phyloP scores from a whole-genome alignment of 2,113 vertebrate genomes.

The Poeciliopsis retropinna region DNA sequence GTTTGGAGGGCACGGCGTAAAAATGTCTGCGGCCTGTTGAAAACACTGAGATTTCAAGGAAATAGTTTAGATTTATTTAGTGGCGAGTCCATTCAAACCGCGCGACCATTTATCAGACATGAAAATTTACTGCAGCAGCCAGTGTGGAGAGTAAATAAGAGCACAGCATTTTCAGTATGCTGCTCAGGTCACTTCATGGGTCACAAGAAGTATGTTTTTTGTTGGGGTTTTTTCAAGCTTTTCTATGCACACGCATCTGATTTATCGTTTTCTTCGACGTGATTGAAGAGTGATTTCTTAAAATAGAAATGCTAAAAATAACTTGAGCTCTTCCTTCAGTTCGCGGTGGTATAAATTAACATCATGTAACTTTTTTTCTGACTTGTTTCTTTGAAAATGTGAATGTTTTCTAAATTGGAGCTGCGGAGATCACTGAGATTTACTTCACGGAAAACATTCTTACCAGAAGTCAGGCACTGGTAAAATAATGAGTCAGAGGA shows the following conservation, averaged over 20 bases:
- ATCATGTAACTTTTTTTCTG: not conserved
- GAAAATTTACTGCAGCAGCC: slow-evolving; percentile 39
- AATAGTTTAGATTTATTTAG: slow-evolving; percentile 64
- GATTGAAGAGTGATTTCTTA: not conserved
- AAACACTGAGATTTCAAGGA: slow-evolving; percentile 46
- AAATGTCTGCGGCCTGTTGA: slow-evolving; percentile 51
- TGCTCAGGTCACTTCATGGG: slow-evolving; percentile 40
- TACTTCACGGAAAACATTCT: no score
- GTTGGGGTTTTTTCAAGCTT: slow-evolving; percentile 14
- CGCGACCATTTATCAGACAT: slow-evolving; percentile 55
- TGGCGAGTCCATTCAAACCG: slow-evolving; percentile 57
- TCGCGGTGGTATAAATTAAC: not conserved
- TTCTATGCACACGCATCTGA: slow-evolving; percentile 8
- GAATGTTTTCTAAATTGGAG: not conserved
- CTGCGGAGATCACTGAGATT: no score
- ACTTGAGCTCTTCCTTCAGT: no score
- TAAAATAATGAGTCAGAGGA: no score
- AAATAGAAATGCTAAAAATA: no score
- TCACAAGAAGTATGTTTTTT: slow-evolving; percentile 22
- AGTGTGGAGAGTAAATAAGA: slow-evolving; percentile 58
- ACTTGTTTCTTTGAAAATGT: not conserved
- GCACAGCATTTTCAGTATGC: slow-evolving; percentile 41
- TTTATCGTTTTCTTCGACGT: not conserved
- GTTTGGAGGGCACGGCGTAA: slow-evolving; percentile 48
- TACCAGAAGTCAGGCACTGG: no score